Conservation (phyloP, 2,797 vertebrate genomes). For the Pempheris klunzingeri region DNA sequence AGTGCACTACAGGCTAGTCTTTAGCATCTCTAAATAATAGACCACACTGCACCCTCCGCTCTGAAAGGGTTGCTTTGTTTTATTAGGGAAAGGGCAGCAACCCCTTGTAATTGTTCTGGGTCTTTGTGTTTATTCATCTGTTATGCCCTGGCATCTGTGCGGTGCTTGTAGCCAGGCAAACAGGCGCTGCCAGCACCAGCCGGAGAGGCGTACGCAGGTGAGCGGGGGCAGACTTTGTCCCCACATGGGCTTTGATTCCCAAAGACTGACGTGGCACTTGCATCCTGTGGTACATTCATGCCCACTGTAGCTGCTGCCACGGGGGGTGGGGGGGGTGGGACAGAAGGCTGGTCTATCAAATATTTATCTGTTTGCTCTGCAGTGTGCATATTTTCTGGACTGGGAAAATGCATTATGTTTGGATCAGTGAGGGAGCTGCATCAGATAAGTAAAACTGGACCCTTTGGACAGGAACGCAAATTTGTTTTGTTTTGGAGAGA, state of each 20-base stretch:
- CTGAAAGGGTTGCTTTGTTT: constrained; percentile 63
- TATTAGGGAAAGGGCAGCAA: constrained; percentile 72
- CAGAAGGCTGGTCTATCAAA: constrained; percentile 75
- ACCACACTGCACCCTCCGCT: constrained; percentile 53
- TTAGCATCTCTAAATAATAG: constrained; percentile 62
- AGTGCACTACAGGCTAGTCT: constrained; percentile 29
- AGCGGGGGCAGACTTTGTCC: constrained; percentile 57
- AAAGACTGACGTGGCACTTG: constrained; percentile 57
- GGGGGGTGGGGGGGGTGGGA: constrained; percentile 39
- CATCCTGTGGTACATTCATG: constrained; percentile 45
- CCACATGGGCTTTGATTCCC: constrained; percentile 72
- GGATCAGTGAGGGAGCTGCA: constrained; percentile 56
- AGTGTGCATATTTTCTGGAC: constrained; percentile 62
- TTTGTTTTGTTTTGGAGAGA: constrained; percentile 35
- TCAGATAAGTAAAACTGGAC: constrained; percentile 52
- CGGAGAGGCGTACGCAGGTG: constrained; percentile 72
- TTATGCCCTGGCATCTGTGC: constrained; percentile 76
- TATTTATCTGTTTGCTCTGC: constrained; percentile 80
- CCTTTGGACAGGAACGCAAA: constrained; percentile 36
- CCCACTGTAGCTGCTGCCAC: constrained; percentile 56
- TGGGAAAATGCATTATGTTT: constrained; percentile 69
- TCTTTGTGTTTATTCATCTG: constrained; percentile 84
- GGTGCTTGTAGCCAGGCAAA: constrained; percentile 60
- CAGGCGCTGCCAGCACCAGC: constrained; percentile 68
- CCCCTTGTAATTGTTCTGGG: constrained; percentile 75